Base-by-base conservation (phyloP, 2,797 vertebrate genomes). In the Gallinago stenura region DNA sequence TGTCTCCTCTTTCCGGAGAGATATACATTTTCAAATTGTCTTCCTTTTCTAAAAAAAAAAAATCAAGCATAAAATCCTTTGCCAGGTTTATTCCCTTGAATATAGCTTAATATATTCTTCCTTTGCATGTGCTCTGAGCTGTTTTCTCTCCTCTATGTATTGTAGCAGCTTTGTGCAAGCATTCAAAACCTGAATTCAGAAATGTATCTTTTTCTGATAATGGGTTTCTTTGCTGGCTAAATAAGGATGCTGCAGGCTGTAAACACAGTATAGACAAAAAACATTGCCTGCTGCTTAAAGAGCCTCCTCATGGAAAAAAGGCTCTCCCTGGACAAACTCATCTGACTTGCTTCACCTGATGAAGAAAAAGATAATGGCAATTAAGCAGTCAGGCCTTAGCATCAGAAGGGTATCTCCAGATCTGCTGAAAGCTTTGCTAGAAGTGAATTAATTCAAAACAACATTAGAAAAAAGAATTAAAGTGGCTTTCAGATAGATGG, bases 21-120 rank as follows among this genome's bases (percentile, higher is more conserved):
- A 46, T 61, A 94, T 30, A 71, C 78, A 96, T 98, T 97, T 97
- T 80, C 92, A 96, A 41, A 82, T 94, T 94, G 91, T 85, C 89
- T 94, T 39, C 82, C 66, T 92, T 97, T 93, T 90, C 80, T 82
- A 68, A 86, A 56, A 84, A 62, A 86, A 54, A 82, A 51, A 37
- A 37, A 66, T 33, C 56, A 46, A 71, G 54, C 88, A 89, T 72
- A 57, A 92, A 92, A 91, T 86, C 41, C 28, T 69, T 80, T 92
- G 70, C 75, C 75, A 92, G 39, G 24, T 82, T 91, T 85, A 75
- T 81, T 57, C 81, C 33, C 50, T 57, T 75, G 86, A 83, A 80
- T 71, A 71, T 50, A 89, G 26, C 37, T 80, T 75, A 57, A 77
- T 68, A 51, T 66, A 87, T 73, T 82, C 66, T 87, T 87, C 26